phyloP scores from a whole-genome alignment of 2,113 vertebrate species.

The Tor tambroides region DNA sequence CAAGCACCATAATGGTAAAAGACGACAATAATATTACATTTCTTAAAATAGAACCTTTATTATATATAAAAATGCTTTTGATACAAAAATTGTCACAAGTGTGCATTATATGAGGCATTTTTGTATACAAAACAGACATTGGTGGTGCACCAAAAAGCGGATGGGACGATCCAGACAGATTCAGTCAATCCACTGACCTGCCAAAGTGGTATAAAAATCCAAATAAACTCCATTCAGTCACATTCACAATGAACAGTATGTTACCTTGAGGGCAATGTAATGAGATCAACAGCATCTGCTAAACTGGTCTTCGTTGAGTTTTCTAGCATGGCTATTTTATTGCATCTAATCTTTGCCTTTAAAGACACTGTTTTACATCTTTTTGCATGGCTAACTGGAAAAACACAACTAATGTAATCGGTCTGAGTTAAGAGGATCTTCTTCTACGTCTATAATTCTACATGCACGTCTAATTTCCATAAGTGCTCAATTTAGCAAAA shows the following conservation, averaged over 20 bases:
- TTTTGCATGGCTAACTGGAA: not conserved
- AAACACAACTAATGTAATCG: not conserved
- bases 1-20: not conserved
- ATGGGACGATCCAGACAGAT: slow-evolving; percentile 1
- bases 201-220: slow-evolving; percentile 26
- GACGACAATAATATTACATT: slow-evolving; percentile 29
- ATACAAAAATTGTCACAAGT: slow-evolving; percentile 76
- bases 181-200: not conserved
- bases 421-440: not conserved
- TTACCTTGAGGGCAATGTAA: slow-evolving; percentile 15
- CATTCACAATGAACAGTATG: not conserved
- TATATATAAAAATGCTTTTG: slow-evolving; percentile 82
- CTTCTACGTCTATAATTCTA: not conserved
- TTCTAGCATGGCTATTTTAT: not conserved
- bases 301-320: not conserved
- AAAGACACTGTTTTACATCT: not conserved
- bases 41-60: slow-evolving; percentile 82
- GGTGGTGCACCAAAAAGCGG: slow-evolving; percentile 22
- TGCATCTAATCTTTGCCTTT: not conserved
- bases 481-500: slow-evolving; percentile 48
- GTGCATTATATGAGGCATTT: slow-evolving; percentile 73
- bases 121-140: slow-evolving; percentile 58
- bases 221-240: slow-evolving; percentile 33
- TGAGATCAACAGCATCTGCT: not conserved
- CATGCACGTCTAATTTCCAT: not conserved